Percentiles rank a stretch among this genome's conserved stretches.
phyloP scores from a whole-genome alignment of 2,113 vertebrate species.

The Syngnathus floridae region DNA sequence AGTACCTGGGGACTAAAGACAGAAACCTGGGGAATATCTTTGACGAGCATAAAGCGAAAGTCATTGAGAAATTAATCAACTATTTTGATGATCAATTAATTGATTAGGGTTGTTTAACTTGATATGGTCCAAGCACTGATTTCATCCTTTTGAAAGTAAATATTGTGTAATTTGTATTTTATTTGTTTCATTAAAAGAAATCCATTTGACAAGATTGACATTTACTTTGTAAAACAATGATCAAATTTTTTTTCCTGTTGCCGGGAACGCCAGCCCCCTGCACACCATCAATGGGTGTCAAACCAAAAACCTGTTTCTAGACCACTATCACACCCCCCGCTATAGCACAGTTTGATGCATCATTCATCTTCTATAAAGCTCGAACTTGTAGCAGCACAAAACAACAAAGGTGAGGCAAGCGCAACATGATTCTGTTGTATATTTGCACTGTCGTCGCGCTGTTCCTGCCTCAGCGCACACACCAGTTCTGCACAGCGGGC shows the following conservation, averaged over 20 bases:
- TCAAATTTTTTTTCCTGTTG: not conserved
- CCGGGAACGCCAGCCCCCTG: slow-evolving; percentile 28
- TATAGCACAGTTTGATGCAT: not conserved
- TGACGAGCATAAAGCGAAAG: no score
- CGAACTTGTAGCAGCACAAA: not conserved
- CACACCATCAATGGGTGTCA: not conserved
- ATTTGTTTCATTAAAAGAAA: no score
- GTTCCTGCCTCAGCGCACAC: slow-evolving; percentile 15
- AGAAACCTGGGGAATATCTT: no score
- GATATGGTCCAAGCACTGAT: no score
- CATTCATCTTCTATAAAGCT: not conserved
- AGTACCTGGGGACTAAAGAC: no score
- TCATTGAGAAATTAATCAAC: no score
- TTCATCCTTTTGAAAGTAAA: no score
- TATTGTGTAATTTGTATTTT: no score
- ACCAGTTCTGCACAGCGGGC: slow-evolving; percentile 46
- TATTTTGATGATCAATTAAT: no score
- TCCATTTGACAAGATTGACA: no score
- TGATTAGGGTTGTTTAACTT: no score
- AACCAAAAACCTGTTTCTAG: not conserved
- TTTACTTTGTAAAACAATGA: no score
- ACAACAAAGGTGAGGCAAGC: not conserved
- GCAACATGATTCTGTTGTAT: slow-evolving; percentile 36
- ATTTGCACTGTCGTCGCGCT: slow-evolving; percentile 33
- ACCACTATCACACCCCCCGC: not conserved